Percentiles rank a stretch among this genome's conserved stretches.
These are phyloP conservation scores for Anolis sagrei DNA, from an alignment of 2,113 vertebrate species.

Conservation along the genomic window DNA sequence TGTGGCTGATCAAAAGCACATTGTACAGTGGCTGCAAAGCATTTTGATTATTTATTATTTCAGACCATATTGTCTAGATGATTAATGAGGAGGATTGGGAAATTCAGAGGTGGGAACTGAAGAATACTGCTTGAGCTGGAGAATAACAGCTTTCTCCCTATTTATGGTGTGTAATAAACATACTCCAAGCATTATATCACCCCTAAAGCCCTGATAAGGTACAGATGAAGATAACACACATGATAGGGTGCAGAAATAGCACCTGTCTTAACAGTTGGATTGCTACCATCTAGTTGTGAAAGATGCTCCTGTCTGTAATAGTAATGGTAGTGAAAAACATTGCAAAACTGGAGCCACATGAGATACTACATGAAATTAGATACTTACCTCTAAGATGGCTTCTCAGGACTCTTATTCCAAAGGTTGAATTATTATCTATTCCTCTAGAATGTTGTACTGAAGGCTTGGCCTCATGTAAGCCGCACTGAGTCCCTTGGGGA, in stretches of 20 bases:
- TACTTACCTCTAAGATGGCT: too few species aligned
- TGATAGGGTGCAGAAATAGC: not conserved
- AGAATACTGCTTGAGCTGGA: slow-evolving; percentile 5
- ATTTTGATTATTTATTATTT: slow-evolving; percentile 9
- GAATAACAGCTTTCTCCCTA: slow-evolving; percentile 22
- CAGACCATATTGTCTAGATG: not conserved
- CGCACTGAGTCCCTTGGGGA: too few species aligned
- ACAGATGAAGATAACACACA: slow-evolving; percentile 33
- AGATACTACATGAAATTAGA: not conserved
- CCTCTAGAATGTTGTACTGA: too few species aligned
- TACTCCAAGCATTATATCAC: not conserved
- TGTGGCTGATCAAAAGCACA: slow-evolving; percentile 10
- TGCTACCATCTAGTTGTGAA: not conserved
- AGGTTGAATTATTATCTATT: too few species aligned
- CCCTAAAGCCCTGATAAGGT: not conserved
- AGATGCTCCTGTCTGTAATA: not conserved
- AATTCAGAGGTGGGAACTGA: slow-evolving; percentile 13
- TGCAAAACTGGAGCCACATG: slow-evolving; percentile 12
- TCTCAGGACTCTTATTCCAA: too few species aligned
- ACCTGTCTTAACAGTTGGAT: not conserved
- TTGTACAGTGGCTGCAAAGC: not conserved
- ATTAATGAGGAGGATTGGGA: slow-evolving; percentile 18
- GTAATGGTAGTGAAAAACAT: slow-evolving; percentile 18
- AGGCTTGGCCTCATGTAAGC: too few species aligned
- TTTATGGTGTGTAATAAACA: not conserved